Percentiles rank a stretch among this genome's conserved stretches.
Conservation (phyloP, 2,113 vertebrate species). For the Cisticola juncidis region DNA sequence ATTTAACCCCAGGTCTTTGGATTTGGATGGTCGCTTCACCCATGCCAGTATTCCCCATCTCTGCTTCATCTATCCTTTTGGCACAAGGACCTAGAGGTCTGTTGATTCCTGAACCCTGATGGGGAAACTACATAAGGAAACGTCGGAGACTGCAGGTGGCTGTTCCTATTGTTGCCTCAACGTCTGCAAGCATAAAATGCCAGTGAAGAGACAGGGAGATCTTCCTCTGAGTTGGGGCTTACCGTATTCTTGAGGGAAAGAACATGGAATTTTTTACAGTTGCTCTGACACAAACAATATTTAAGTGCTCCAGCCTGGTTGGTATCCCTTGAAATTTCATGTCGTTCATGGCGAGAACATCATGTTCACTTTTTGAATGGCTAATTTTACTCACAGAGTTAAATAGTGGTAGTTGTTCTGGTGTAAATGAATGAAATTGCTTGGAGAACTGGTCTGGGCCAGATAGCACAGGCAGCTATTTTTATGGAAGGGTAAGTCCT, state of each 20-base stretch:
- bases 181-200: not conserved
- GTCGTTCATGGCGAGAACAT: not conserved
- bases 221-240: not conserved
- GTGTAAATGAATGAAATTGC: not conserved
- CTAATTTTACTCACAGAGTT: not conserved
- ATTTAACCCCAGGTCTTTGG: not conserved
- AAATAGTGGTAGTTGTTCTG: not conserved
- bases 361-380: not conserved
- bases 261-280: not conserved
- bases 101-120: not conserved
- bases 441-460: constrained; percentile 6
- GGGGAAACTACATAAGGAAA: not conserved
- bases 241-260: not conserved
- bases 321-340: not conserved
- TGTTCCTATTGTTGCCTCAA: not conserved
- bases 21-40: not conserved
- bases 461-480: constrained; percentile 66
- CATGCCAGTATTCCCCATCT: not conserved
- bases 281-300: not conserved
- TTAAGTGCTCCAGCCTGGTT: not conserved
- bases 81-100: not conserved
- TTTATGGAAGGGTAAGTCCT: constrained; percentile 33
- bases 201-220: not conserved
- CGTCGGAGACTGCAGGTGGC: not conserved
- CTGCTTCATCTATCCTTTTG: not conserved